These are phyloP conservation scores for Tetanocera ferruginea DNA, from an alignment of 2,888 invertebrate genomes.

Conservation along the genomic window DNA sequence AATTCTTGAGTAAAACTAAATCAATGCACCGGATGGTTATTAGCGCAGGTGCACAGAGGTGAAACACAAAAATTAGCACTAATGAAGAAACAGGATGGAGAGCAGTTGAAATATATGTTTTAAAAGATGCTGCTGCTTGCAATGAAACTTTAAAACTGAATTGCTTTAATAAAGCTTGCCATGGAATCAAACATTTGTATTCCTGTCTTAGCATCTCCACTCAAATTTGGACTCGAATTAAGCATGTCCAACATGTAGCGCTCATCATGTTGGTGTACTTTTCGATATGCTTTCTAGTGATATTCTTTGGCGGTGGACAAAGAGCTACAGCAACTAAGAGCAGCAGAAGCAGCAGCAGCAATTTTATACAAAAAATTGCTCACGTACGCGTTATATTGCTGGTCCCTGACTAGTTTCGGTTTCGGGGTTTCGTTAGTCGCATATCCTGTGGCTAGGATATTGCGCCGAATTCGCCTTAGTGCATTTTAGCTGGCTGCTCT, in stretches of 20 bases:
- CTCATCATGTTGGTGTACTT: not conserved
- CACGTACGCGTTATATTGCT: conserved; percentile 28
- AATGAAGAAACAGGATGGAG: not conserved
- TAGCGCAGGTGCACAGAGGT: conserved; percentile 4
- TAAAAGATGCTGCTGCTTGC: not conserved
- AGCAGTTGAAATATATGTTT: not conserved
- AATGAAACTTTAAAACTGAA: not conserved
- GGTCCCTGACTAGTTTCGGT: conserved; percentile 25
- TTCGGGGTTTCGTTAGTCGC: conserved; percentile 39
- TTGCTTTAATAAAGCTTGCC: not conserved
- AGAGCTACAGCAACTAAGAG: not conserved
- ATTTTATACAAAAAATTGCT: conserved; percentile 22
- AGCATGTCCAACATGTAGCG: conserved; percentile 5
- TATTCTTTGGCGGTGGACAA: not conserved
- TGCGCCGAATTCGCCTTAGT: conserved; percentile 20
- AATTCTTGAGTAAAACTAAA: conserved; percentile 29
- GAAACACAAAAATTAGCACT: not conserved
- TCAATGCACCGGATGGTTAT: conserved; percentile 33
- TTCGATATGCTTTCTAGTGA: not conserved
- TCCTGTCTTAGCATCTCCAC: not conserved
- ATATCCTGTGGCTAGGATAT: conserved; percentile 41
- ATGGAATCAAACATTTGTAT: not conserved
- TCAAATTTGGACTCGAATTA: not conserved
- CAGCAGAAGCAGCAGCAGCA: not conserved
- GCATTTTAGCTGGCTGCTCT: not conserved